Conservation (phyloP, 1,140 invertebrate species). For the Drosophila trapezifrons region DNA sequence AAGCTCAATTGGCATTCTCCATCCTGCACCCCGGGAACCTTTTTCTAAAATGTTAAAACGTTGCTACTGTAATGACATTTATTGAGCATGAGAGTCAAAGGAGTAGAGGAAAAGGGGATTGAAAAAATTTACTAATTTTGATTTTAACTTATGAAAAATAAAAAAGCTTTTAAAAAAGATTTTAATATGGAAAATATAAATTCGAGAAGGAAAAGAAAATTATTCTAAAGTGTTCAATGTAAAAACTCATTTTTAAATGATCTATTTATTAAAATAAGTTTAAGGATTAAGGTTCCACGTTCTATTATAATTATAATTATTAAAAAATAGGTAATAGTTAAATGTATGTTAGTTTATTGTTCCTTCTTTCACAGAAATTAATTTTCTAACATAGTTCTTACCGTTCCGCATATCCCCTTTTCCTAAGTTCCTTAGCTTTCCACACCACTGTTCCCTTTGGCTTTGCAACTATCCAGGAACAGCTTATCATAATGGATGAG, state of each 20-base stretch:
- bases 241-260: too few relatives aligned
- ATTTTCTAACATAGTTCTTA: background rate
- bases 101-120: background rate
- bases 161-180: too few relatives aligned
- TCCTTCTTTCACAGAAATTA: background rate
- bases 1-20: constrained; percentile 44
- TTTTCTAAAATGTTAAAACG: constrained; percentile 61
- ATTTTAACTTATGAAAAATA: too few relatives aligned
- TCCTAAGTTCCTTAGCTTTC: too few relatives aligned
- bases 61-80: constrained; percentile 55
- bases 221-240: too few relatives aligned
- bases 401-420: background rate
- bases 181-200: too few relatives aligned
- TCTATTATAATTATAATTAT: too few relatives aligned
- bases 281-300: too few relatives aligned
- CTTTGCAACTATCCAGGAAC: constrained; percentile 55
- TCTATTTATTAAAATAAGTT: too few relatives aligned
- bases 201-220: too few relatives aligned
- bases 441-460: constrained; percentile 1
- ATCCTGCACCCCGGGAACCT: constrained; percentile 18
- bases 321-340: too few relatives aligned
- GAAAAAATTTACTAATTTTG: too few relatives aligned
- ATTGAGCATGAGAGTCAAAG: constrained; percentile 16
- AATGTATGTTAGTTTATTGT: background rate
- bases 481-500: constrained; percentile 78